A percentile compares a stretch with the other conserved stretches of the same genome.
Conservation (phyloP, 2,888 invertebrate genomes). For the Tetranychus truncatus region DNA sequence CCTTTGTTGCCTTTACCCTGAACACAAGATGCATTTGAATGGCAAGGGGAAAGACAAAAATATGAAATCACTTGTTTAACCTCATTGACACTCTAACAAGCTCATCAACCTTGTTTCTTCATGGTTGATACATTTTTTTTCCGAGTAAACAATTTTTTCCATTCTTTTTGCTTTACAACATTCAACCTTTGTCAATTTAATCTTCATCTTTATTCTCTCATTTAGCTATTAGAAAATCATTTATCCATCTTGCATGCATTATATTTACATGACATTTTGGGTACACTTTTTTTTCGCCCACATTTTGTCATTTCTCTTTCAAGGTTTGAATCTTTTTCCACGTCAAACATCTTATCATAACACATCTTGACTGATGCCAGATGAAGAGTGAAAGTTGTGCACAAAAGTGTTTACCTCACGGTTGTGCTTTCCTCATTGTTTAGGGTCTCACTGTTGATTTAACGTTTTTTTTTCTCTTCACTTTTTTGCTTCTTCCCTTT, state of each 20-base stretch:
- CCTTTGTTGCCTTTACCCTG: too few species aligned
- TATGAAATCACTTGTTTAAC: not conserved
- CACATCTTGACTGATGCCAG: not conserved
- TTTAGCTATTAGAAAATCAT: too few species aligned
- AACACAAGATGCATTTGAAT: too few species aligned
- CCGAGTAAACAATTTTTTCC: not conserved
- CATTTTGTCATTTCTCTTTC: not conserved
- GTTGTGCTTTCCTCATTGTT: too few species aligned
- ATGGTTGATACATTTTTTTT: not conserved
- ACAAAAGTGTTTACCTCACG: too few species aligned
- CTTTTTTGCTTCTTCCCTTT: constrained; percentile 27
- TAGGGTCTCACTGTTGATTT: not conserved
- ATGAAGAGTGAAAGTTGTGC: too few species aligned
- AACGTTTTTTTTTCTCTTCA: not conserved
- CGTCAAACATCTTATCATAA: not conserved
- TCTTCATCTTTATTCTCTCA: too few species aligned
- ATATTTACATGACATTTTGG: not conserved
- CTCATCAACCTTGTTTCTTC: not conserved
- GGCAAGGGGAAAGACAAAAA: not conserved
- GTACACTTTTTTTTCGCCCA: not conserved
- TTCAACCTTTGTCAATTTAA: too few species aligned
- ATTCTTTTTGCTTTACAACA: not conserved
- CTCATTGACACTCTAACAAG: not conserved
- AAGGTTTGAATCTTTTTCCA: not conserved
- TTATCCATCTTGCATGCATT: not conserved